Evolutionary conservation across 2,113 vertebrate species (phyloP).

Genomic region (Cyprinodon variegatus): DNA sequence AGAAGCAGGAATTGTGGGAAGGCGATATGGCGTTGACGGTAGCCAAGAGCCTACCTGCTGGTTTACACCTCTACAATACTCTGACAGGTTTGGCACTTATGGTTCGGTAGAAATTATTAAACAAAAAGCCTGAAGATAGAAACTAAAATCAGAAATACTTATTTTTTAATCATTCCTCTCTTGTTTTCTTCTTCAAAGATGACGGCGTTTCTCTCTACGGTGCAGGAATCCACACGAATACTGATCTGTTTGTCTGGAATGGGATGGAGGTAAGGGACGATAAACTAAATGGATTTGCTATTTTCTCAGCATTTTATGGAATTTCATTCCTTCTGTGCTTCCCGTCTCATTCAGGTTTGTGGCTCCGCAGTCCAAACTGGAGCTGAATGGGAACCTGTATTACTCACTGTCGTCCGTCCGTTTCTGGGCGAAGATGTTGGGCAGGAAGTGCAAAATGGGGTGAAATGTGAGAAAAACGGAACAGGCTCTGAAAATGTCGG

Average conservation of each 20-base stretch:
- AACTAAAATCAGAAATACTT: not conserved
- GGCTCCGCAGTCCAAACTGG: constrained; percentile 82
- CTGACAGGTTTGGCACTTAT: constrained; percentile 82
- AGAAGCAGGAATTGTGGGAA: constrained; percentile 88
- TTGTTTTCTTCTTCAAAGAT: constrained; percentile 76
- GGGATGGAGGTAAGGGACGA: constrained; percentile 86
- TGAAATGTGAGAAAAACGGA: not conserved
- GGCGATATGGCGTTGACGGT: constrained; percentile 90
- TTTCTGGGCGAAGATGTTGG: constrained; percentile 53
- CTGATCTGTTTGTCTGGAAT: constrained; percentile 93
- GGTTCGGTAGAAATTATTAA: not conserved
- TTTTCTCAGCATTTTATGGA: not conserved
- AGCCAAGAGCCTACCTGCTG: constrained; percentile 89
- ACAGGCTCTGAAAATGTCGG: constrained; percentile 46
- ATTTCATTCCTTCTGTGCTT: not conserved
- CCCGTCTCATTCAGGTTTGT: constrained; percentile 80
- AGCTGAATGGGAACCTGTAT: constrained; percentile 85
- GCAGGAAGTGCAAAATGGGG: constrained; percentile 40
- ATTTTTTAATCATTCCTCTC: not conserved
- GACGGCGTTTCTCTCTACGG: constrained; percentile 81
- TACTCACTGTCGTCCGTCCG: constrained; percentile 84
- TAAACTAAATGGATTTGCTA: not conserved
- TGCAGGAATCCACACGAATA: constrained; percentile 80
- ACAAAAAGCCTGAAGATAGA: not conserved
- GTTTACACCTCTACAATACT: constrained; percentile 88